Conservation (phyloP, 2,113 vertebrate species). For the Ariopsis seemanni region DNA sequence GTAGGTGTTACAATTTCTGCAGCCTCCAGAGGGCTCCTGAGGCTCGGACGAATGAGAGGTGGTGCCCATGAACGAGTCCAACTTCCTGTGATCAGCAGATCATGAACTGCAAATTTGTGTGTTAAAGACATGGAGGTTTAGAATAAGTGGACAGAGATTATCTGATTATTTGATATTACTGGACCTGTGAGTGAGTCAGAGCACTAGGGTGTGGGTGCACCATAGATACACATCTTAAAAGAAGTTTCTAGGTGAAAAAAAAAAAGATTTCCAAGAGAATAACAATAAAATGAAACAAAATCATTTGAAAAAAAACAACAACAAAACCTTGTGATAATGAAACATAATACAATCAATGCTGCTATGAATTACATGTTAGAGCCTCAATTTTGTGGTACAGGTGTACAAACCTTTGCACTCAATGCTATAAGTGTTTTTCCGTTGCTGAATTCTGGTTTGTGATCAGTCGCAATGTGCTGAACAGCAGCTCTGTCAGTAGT, state of each 20-base stretch:
- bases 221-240: not conserved
- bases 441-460: not conserved
- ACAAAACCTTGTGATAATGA: not conserved
- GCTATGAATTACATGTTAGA: not conserved
- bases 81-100: not conserved
- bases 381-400: not conserved
- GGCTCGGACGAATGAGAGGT: not conserved
- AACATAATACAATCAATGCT: not conserved
- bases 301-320: not conserved
- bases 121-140: not conserved
- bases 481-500: no score
- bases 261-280: not conserved
- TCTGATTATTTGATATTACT: not conserved
- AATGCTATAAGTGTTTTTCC: not conserved
- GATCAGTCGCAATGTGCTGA: not conserved
- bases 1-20: not conserved
- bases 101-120: slow-evolving; percentile 2
- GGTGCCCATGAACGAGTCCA: not conserved
- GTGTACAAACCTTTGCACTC: not conserved
- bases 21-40: slow-evolving; percentile 17
- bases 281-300: not conserved
- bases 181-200: not conserved
- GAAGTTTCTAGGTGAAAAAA: not conserved
- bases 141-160: not conserved
- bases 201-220: not conserved